phyloP scores from a whole-genome alignment of 2,797 vertebrate genomes.

The Peromyscus attwateri region DNA sequence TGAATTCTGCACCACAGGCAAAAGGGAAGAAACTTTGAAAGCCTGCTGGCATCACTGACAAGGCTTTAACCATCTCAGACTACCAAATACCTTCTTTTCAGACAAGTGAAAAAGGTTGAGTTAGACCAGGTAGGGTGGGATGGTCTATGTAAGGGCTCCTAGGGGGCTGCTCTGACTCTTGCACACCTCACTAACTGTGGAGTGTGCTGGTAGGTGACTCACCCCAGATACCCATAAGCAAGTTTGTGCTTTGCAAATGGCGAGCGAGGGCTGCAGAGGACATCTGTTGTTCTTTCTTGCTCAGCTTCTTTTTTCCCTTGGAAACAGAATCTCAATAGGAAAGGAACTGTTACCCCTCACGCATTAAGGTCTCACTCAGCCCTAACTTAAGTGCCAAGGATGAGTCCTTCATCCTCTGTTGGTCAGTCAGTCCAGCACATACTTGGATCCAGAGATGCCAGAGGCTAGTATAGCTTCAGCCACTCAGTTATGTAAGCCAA shows the following conservation, averaged over 20 bases:
- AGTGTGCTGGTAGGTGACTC: constrained; percentile 36
- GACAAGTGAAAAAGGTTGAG: background rate
- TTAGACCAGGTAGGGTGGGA: background rate
- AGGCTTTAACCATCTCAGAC: background rate
- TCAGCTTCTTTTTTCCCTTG: background rate
- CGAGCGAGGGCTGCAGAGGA: background rate
- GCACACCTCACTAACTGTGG: background rate
- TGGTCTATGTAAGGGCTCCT: constrained; percentile 25
- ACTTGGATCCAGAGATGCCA: background rate
- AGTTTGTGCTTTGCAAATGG: background rate
- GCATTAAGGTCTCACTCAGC: background rate
- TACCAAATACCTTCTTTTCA: background rate
- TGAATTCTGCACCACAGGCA: background rate
- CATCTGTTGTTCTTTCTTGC: constrained; percentile 1
- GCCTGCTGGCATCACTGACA: background rate
- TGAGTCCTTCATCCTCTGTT: background rate
- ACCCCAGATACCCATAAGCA: background rate
- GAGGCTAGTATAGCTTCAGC: background rate
- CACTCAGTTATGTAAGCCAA: background rate
- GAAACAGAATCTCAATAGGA: background rate
- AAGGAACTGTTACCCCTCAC: background rate
- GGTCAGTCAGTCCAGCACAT: background rate
- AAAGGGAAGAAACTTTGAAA: background rate
- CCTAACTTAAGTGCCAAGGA: background rate
- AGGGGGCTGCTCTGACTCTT: background rate